Percentiles rank a stretch among this genome's conserved stretches.
Conservation (phyloP, 2,113 vertebrate genomes). For the Dascyllus trimaculatus region DNA sequence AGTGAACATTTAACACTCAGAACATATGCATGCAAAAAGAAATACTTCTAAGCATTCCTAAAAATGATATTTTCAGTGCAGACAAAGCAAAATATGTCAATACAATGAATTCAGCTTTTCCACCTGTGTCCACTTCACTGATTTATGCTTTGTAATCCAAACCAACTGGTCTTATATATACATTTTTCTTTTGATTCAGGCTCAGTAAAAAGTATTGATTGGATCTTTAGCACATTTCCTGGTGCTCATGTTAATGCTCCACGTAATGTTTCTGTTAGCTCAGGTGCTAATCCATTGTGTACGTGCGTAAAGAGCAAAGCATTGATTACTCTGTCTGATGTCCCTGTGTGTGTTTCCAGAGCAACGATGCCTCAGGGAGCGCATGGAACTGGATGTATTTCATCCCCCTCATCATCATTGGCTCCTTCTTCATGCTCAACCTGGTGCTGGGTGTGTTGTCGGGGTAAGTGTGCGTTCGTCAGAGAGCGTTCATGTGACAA, state of each 20-base stretch:
- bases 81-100: too few species aligned
- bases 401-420: conserved; percentile 97
- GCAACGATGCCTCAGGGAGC: conserved; percentile 95
- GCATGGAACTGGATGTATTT: conserved; percentile 98
- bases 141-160: too few species aligned
- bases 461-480: conserved; percentile 85
- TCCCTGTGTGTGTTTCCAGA: conserved; percentile 81
- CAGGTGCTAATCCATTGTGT: not conserved
- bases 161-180: too few species aligned
- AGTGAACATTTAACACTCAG: not conserved
- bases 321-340: conserved; percentile 40
- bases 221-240: not conserved
- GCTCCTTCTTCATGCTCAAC: conserved; percentile 98
- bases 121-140: too few species aligned
- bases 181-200: too few species aligned
- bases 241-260: not conserved
- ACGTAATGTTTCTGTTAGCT: conserved; percentile 16
- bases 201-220: too few species aligned
- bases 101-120: too few species aligned
- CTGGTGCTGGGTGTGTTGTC: conserved; percentile 95
- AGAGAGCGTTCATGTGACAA: too few species aligned
- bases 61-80: not conserved
- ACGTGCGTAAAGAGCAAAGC: conserved; percentile 10
- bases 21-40: not conserved
- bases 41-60: not conserved